Conservation (phyloP, 2,797 vertebrate species). For the Diglossa cyanea region DNA sequence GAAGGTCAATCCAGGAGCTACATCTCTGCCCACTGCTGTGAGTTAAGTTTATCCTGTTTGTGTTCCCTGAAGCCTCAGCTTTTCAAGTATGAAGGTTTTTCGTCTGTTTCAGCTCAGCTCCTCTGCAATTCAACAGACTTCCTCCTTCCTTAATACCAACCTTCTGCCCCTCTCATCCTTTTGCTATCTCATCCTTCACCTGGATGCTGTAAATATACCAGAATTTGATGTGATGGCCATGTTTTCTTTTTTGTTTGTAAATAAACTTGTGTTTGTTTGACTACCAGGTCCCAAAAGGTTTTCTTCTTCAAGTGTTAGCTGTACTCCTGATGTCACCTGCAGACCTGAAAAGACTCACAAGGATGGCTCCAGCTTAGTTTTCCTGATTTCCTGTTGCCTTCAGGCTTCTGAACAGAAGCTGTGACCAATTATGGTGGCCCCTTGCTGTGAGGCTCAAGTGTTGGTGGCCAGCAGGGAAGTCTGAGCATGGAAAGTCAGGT, state of each 20-base stretch:
- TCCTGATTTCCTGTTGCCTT: not conserved
- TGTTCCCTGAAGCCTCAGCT: not conserved
- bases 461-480: not conserved
- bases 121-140: not conserved
- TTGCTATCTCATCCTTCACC: not conserved
- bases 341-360: not conserved
- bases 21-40: not conserved
- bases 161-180: not conserved
- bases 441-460: not conserved
- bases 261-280: conserved; percentile 48
- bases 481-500: not conserved
- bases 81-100: not conserved
- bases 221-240: not conserved
- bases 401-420: not conserved
- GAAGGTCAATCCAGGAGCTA: not conserved
- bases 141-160: not conserved
- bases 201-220: conserved; percentile 34
- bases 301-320: not conserved
- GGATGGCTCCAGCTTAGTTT: not conserved
- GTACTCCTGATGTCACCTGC: not conserved
- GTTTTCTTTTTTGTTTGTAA: conserved; percentile 45
- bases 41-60: not conserved
- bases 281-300: not conserved
- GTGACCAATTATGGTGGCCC: not conserved
- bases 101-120: not conserved